phyloP scores from a whole-genome alignment of 2,797 vertebrate species.

The Ptychobarbus kaznakovi region DNA sequence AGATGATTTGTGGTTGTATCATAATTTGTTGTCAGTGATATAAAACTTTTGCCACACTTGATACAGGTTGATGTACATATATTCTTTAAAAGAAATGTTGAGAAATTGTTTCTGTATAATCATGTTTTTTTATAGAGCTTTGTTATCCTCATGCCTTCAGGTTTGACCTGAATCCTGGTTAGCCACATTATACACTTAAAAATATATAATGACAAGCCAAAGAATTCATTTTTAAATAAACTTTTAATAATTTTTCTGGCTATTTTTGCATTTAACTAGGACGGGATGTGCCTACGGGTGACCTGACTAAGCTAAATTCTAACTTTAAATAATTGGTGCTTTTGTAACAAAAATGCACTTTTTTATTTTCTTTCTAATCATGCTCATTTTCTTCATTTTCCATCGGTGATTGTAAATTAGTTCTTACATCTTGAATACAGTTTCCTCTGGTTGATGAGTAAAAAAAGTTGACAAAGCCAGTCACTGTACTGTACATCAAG shows the following conservation, averaged over 20 bases:
- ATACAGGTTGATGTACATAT: no score
- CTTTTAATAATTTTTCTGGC: background rate
- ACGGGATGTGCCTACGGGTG: background rate
- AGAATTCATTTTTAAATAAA: background rate
- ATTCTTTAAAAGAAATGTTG: background rate
- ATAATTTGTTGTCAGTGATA: background rate
- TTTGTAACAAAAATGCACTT: background rate
- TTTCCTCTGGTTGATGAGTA: background rate
- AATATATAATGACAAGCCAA: background rate
- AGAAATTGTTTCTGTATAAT: background rate
- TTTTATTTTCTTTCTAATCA: background rate
- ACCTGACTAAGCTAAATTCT: constrained; percentile 1
- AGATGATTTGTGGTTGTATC: background rate
- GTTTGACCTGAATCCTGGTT: background rate
- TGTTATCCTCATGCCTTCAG: background rate
- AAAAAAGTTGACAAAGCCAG: background rate
- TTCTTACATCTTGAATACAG: background rate
- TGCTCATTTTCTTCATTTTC: background rate
- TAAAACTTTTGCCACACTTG: background rate
- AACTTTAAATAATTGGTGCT: constrained; percentile 14
- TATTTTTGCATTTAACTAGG: background rate
- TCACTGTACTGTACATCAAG: background rate
- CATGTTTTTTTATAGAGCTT: background rate
- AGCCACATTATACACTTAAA: background rate
- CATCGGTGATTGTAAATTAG: background rate